Percentiles rank a stretch among this genome's conserved stretches.
These are phyloP conservation scores for Trogon melanurus DNA, from an alignment of 2,113 vertebrate species.

Conservation along the genomic window DNA sequence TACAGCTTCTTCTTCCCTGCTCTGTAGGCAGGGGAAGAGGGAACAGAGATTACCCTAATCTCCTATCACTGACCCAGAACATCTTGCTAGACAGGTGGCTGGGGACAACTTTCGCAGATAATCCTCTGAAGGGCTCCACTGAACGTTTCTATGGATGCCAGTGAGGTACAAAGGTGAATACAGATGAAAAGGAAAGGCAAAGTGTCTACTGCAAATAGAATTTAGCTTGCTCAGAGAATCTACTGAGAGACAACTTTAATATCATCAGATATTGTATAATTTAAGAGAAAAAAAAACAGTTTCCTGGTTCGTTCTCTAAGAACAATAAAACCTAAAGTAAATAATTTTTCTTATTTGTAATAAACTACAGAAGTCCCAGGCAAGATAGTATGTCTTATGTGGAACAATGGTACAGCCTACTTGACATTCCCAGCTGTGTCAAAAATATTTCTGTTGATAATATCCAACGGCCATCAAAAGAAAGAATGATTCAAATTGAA, in stretches of 20 bases:
- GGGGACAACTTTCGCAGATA: conserved; percentile 1
- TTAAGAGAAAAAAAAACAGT: neutral
- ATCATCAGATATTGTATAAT: neutral
- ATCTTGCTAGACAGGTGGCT: conserved; percentile 68
- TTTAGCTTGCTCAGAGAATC: neutral
- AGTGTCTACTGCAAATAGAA: neutral
- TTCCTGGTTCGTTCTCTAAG: neutral
- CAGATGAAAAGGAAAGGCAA: neutral
- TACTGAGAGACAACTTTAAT: neutral
- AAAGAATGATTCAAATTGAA: neutral
- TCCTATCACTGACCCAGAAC: conserved; percentile 55
- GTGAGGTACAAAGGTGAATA: conserved; percentile 25
- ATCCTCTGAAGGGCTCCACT: conserved; percentile 42
- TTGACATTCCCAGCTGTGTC: neutral
- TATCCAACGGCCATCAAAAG: neutral
- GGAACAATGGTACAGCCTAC: neutral
- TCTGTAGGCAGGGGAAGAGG: neutral
- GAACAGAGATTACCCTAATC: conserved; percentile 19
- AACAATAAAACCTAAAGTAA: neutral
- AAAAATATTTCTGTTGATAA: neutral
- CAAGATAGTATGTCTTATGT: neutral
- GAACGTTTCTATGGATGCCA: conserved; percentile 57
- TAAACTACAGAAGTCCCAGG: neutral
- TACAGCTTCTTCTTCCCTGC: neutral
- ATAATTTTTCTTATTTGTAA: neutral